Evolutionary conservation across 2,888 invertebrate species (phyloP).

Genomic region (Xanthia togata): DNA sequence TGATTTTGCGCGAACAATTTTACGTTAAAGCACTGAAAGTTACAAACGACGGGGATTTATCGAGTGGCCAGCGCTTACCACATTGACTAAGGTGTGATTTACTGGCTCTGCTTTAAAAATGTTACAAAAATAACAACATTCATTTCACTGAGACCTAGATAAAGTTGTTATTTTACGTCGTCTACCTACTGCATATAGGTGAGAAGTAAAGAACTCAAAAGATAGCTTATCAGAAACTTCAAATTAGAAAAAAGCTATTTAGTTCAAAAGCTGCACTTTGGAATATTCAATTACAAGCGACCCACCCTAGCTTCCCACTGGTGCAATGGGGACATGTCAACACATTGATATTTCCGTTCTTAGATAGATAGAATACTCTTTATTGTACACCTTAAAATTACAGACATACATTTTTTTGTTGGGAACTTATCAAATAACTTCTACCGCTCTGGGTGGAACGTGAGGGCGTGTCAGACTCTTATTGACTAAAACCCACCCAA

Average conservation of each 20-base stretch:
- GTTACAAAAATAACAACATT: constrained; percentile 36
- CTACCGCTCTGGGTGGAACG: no score
- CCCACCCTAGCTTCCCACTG: no score
- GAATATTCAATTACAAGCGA: neutral
- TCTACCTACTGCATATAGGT: neutral
- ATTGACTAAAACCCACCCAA: no score
- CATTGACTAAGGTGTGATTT: constrained; percentile 54
- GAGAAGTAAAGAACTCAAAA: neutral
- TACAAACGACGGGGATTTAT: constrained; percentile 57
- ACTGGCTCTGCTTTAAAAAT: constrained; percentile 33
- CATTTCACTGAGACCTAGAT: neutral
- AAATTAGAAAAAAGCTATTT: no score
- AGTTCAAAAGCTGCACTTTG: neutral
- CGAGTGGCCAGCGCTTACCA: constrained; percentile 48
- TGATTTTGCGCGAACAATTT: constrained; percentile 16
- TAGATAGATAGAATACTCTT: no score
- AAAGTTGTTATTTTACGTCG: constrained; percentile 1
- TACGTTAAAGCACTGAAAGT: constrained; percentile 31
- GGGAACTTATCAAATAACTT: no score
- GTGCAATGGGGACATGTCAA: no score
- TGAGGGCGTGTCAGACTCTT: no score
- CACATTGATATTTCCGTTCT: no score
- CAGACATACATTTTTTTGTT: no score
- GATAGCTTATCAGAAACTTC: neutral
- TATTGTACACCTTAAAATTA: no score